A percentile compares a stretch with the other conserved stretches of the same genome.
These are phyloP conservation scores for Tachypleus tridentatus DNA, from an alignment of 1,140 invertebrate genomes.

Conservation along the genomic window DNA sequence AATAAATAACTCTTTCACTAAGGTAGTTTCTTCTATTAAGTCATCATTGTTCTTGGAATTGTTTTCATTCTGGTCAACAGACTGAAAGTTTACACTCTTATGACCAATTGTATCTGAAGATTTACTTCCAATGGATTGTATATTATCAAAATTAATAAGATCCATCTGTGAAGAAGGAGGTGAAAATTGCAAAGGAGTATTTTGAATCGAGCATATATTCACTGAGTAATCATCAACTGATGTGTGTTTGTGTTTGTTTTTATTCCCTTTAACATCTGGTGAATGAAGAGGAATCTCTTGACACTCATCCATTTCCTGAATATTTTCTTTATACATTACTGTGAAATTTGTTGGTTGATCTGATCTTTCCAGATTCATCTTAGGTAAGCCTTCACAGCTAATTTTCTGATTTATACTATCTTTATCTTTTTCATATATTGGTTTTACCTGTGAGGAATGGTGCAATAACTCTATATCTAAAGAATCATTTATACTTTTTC, in stretches of 20 bases:
- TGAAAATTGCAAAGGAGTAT: conserved; percentile 63
- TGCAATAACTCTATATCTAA: no score
- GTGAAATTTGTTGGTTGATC: conserved; percentile 13
- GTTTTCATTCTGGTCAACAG: no score
- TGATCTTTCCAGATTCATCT: conserved; percentile 1
- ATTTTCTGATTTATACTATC: no score
- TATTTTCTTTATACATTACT: conserved; percentile 7
- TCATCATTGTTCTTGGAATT: no score
- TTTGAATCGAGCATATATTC: conserved; percentile 86
- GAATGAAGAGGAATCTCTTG: background rate
- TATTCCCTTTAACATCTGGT: background rate
- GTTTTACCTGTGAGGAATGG: no score
- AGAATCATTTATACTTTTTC: no score
- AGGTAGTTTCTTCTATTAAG: no score
- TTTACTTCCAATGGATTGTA: no score
- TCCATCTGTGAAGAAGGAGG: conserved; percentile 79
- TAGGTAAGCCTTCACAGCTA: background rate
- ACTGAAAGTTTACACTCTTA: no score
- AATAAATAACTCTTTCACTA: no score
- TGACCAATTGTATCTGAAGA: no score
- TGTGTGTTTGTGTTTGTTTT: conserved; percentile 1
- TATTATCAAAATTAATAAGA: conserved; percentile 41
- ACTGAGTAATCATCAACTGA: conserved; percentile 57
- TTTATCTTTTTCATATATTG: no score
- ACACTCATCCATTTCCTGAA: background rate